Evolutionary conservation across 2,888 invertebrate genomes (phyloP), one percentile per base, ranked within the genome.

Genomic region (Pristionchus mayeri): DNA sequence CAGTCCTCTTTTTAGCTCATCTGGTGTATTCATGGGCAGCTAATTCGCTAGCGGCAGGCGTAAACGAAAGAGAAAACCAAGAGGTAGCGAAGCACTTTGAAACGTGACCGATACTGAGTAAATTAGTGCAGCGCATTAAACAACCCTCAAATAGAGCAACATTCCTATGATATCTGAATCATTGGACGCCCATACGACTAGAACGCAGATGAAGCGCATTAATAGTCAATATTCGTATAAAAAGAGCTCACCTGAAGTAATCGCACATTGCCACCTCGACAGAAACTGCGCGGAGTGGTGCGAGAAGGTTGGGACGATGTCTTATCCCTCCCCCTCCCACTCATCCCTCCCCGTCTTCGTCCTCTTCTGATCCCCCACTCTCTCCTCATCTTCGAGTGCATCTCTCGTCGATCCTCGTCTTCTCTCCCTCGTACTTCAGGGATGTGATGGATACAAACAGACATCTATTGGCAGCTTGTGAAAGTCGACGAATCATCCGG

Each of bases 301-400:
- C 40, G 67, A 67, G n/a, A 40, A 44, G 71, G 24, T 60, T 60
- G 67, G 40, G 30, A 30, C 18, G 44, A 71, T n/a, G 16, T 40
- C 71, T 71, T 71, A 71, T 71, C 71, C 71, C 71, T 54, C 63
- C 27, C 34, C 71, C 71, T 71, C 71, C 71, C 71, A 71, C 71
- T 24, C 71, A 71, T n/a, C n/a, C 21, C 21, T 24, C 24, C 7
- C n/a, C 40, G 2, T 24, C 24, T 1, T 16, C n/a, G 9, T 24
- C 40, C n/a, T 3, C 24, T 1, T 21, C 24, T n/a, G n/a, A n/a
- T n/a, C n/a, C n/a, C n/a, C n/a, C n/a, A n/a, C 71, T 71, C 40
- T 24, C 40, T 9, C 40, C 24, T 44, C 44, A 7, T 44, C 67
- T 37, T n/a, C 18, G 18, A 18, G 21, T 67, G 18, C 37, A 67